Evolutionary conservation across 2,113 vertebrate species (phyloP), one percentile per base, ranked within the genome.

Genomic region (Passer domesticus): DNA sequence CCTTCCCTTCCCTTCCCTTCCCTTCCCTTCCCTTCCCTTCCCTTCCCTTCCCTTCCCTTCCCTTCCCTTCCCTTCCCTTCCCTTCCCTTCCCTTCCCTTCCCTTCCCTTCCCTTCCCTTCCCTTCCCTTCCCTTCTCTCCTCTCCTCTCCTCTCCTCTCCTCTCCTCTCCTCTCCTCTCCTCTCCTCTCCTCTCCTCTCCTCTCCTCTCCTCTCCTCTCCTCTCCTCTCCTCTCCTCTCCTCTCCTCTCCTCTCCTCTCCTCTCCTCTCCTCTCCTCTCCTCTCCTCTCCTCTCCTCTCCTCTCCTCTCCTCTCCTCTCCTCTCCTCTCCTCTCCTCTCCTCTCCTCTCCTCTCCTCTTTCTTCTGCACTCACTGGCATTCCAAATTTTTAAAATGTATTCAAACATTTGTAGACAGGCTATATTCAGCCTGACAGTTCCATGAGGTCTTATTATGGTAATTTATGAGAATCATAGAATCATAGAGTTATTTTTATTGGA

Each of bases 111-210:
- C 28, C 4, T 7, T 5, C 25, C 33, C 7, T 7, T 6, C 15
- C 11, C 23, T 16, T 17, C 9, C 9, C 4, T 11, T 3, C 19
- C 31, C 5, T 8, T 2, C 30, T 33, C 8, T 11, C 3, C n/a
- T 14, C 18, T 16, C 6, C 14, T 63, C 39, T 22, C 17, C 11
- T 27, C 17, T 16, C 9, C 16, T 8, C 21, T 30, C 13, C 4
- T 14, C 4, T 6, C 6, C 10, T 33, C 4, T 7, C 5, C 25
- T 39, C 7, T 7, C 6, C 15, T 13, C 23, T 16, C 17, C 9
- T 11, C 4, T 11, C 3, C 19, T 35, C 5, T 8, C 2, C 30
- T 33, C 8, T 11, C 3, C n/a, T 14, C 18, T 16, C 6, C 14
- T 63, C 39, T 22, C 17, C 11, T 27, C 17, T 16, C 9, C 16